Percentiles rank a stretch among this genome's conserved stretches.
Evolutionary conservation across 2,888 invertebrate species (phyloP).

Genomic region (Melanostoma mellinum): DNA sequence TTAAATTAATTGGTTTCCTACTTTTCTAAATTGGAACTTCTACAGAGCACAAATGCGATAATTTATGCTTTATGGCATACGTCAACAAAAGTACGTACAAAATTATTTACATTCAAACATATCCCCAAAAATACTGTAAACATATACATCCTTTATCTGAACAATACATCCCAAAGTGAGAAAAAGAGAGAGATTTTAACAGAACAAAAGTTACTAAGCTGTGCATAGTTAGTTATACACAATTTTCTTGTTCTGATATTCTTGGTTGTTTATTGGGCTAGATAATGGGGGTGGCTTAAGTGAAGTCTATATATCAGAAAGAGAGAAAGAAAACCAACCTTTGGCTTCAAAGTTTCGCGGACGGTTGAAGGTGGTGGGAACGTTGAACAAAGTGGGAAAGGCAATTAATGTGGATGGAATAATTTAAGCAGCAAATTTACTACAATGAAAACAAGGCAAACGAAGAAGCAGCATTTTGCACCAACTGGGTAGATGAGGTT

Average conservation of each 20-base stretch:
- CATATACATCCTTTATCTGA: too few relatives aligned
- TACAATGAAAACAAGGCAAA: slow-evolving; percentile 74
- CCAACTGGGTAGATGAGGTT: slow-evolving; percentile 12
- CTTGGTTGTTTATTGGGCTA: slow-evolving; percentile 29
- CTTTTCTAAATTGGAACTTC: too few relatives aligned
- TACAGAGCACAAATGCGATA: too few relatives aligned
- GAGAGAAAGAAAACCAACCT: slow-evolving; percentile 31
- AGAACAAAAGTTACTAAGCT: not conserved
- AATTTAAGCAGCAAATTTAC: slow-evolving; percentile 76
- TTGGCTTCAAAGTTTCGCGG: slow-evolving; percentile 4
- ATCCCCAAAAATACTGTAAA: slow-evolving; percentile 30
- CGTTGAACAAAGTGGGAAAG: slow-evolving; percentile 73
- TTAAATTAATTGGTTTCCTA: too few relatives aligned
- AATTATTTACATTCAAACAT: slow-evolving; percentile 47
- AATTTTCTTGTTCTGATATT: not conserved
- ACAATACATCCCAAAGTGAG: too few relatives aligned
- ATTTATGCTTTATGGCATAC: too few relatives aligned
- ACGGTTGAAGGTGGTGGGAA: slow-evolving; percentile 47
- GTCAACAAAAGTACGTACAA: too few relatives aligned
- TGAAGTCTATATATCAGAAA: slow-evolving; percentile 67
- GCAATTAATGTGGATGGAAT: slow-evolving; percentile 75
- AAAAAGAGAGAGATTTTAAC: too few relatives aligned
- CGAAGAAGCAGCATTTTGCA: slow-evolving; percentile 67
- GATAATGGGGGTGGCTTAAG: slow-evolving; percentile 57
- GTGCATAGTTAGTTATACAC: not conserved